Base-by-base conservation (phyloP, 1,140 invertebrate genomes). In the Drosophila equinoxialis region DNA sequence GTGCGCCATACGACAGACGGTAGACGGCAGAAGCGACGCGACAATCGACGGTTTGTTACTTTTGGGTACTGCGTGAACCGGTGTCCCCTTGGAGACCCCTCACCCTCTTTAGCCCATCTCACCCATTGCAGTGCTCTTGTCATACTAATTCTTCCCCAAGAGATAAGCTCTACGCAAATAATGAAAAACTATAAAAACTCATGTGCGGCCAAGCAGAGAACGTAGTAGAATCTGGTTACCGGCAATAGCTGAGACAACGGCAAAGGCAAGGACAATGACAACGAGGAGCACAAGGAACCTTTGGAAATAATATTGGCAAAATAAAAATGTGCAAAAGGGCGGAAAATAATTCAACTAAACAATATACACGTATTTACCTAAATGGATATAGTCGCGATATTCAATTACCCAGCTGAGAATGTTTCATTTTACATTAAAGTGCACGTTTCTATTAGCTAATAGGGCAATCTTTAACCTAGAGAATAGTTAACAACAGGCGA, bases 291-390 rank as follows among this genome's bases (percentile, higher is more conserved):
- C 68, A 48, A 61, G 61, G 33, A 65, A 71, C 63, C 67, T 61
- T 68, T 39, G 77, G 73, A 71, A 89, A 84, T 84, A 89, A 89
- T 84, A 87, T 89, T 74, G 72, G 71, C 65, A 82, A 87, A 89
- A 87, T 87, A 86, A 86, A 89, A 84, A 80, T 87, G 84, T 87
- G 84, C 84, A 87, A 84, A 78, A 72, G 55, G 77, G 80, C 84
- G 85, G 84, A 87, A 87, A 89, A 84, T 87, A 87, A 87, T 84
- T 87, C 80, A 90, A 90, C 85, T 87, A 81, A 87, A 89, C 85
- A 87, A 89, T 87, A 79, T 87, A 89, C 84, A 89, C 77, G 85
- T 84, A 90, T 90, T 85, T 87, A 87, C 81, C 84, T 87, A 89
- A 89, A 89, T 90, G 85, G 80, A 89, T 87, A 79, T 74, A 71